A percentile compares a stretch with the other conserved stretches of the same genome.
Conservation (phyloP, 2,797 vertebrate species). For the Phoeniculus purpureus region DNA sequence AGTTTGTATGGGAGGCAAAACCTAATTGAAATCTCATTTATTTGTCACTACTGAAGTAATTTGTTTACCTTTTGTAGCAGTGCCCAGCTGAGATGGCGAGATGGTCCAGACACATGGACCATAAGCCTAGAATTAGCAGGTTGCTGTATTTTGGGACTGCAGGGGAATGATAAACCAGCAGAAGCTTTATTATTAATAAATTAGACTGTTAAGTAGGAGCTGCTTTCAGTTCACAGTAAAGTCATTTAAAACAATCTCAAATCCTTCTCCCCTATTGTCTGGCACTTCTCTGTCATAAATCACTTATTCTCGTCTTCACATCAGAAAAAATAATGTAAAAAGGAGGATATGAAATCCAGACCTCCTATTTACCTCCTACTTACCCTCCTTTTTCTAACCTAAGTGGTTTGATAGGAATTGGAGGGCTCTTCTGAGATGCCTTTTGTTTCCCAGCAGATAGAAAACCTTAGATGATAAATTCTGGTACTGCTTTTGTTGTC, state of each 20-base stretch:
- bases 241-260: not conserved
- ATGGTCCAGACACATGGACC: not conserved
- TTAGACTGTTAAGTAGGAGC: not conserved
- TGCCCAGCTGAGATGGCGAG: not conserved
- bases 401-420: constrained; percentile 5
- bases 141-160: not conserved
- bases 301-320: constrained; percentile 5
- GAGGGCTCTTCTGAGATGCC: not conserved
- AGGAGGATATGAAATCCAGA: not conserved
- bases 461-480: not conserved
- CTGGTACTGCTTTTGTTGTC: not conserved
- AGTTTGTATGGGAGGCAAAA: not conserved
- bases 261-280: not conserved
- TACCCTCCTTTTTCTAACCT: constrained; percentile 11
- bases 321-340: not conserved
- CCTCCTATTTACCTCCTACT: not conserved
- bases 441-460: not conserved
- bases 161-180: not conserved
- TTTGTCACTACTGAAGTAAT: not conserved
- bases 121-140: not conserved
- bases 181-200: constrained; percentile 27
- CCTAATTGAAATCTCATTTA: not conserved
- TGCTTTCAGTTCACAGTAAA: not conserved
- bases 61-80: constrained; percentile 16
- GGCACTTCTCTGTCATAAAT: not conserved